Percentiles rank a stretch among this genome's conserved stretches.
Conservation (phyloP, 2,797 vertebrate genomes). For the Ceyx erithaca region DNA sequence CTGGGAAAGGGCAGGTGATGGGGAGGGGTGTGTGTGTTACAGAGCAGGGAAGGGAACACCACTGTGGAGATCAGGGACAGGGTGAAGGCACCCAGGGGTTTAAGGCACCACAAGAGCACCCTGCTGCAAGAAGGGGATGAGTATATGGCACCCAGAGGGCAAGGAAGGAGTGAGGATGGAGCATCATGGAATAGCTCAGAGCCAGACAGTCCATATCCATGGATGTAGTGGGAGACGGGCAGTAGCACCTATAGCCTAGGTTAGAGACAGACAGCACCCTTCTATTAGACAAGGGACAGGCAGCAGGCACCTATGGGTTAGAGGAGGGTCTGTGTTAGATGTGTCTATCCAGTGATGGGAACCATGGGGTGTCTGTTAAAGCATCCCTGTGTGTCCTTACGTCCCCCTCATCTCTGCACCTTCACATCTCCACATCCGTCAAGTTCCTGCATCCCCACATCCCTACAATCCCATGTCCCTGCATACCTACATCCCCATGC, state of each 20-base stretch:
- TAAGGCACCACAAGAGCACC: rapidly evolving
- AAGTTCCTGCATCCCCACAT: too few species aligned
- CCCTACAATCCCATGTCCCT: neutral
- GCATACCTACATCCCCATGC: neutral
- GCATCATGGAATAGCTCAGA: neutral
- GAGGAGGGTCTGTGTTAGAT: neutral
- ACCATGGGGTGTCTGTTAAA: rapidly evolving
- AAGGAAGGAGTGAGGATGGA: neutral
- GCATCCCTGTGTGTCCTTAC: neutral
- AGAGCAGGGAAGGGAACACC: rapidly evolving
- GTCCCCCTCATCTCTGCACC: neutral
- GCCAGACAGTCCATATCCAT: neutral
- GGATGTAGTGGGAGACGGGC: neutral
- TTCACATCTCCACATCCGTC: neutral
- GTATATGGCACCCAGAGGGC: neutral
- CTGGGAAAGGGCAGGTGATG: neutral
- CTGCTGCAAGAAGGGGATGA: neutral
- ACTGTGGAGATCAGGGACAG: rapidly evolving
- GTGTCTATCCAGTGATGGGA: neutral
- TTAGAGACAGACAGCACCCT: neutral
- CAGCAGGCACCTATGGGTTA: neutral
- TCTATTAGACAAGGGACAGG: neutral
- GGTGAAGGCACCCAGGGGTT: neutral
- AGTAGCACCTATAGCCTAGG: rapidly evolving
- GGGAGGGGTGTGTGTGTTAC: neutral